Evolutionary conservation across 2,113 vertebrate genomes (phyloP), one percentile per base, ranked within the genome.

Genomic region (Todiramphus chloris): DNA sequence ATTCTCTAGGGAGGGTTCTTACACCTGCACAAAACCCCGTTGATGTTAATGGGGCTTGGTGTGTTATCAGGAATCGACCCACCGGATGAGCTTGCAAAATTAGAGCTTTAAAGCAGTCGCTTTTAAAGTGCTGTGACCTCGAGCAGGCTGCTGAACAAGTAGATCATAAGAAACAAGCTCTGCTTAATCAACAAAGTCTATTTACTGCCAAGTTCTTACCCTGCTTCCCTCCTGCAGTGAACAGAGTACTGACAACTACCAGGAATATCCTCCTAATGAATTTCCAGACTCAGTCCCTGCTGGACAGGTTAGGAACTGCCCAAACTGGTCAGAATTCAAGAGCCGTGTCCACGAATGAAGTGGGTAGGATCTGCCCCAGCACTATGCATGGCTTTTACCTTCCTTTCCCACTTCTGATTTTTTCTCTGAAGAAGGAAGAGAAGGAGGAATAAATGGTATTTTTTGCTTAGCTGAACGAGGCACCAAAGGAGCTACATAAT

Each of bases 81-180:
- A 68, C 14, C 24, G 59, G 72, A 78, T 28, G 14, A 93, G 27
- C 35, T 24, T 79, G n/a, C 78, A 95, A 82, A 93, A 82, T 73
- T 5, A 84, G 51, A 77, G 48, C 43, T 83, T 94, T 56, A 83
- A 90, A 92, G 56, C 59, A 72, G 69, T 74, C 2, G 33, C 53
- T 90, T 93, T 78, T 51, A 89, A 90, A 94, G 23, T 48, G 75
- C 80, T 62, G 16, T 89, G 90, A 69, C 86, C 73, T 90, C 8
- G 0, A 89, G 60, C 31, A 62, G 62, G 43, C 43, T 91, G 60
- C n/a, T 0, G 0, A 89, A 73, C 35, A 69, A 63, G 48, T 53
- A 87, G 69, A 89, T 73, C 31, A n/a, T n/a, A 89, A 81, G 84
- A 92, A 95, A 90, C 28, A 37, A 83, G 53, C 9, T 73, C 58